Base-by-base conservation (phyloP, 2,888 invertebrate genomes). In the Sinhomidia bicolor region DNA sequence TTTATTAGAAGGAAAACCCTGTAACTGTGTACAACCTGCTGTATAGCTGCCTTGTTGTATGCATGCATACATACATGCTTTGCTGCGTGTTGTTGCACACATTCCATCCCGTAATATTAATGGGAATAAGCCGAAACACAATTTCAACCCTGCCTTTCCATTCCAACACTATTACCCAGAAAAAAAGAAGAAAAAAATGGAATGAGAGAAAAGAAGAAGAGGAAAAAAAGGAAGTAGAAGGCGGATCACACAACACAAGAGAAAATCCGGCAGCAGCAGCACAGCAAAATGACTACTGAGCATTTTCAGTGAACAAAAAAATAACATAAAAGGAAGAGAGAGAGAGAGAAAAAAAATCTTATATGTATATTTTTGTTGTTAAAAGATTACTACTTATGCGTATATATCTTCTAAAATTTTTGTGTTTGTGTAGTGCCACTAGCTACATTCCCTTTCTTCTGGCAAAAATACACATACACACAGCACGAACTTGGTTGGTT, bases 81-180 rank as follows among this genome's bases (percentile, higher is more conserved):
- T 9, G 6, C 68, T 68, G 68, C 68, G 68, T 68, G 68, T 68
- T 68, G 36, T n/a, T 68, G 68, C 47, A 44, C 74, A 78, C 78
- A 54, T 78, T 78, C 57, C n/a, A 41, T 78, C 32, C 54, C 78
- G 36, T 78, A 78, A 78, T 78, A 78, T 78, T 78, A 78, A 78
- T 78, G 78, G 78, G 78, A 78, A 57, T 29, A 78, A 54, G 62
- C 41, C 41, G 57, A 60, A 80, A 80, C 62, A 62, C 80, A 80
- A 80, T 80, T 80, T 80, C 32, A 36, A 57, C 54, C 20, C 54
- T 17, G 78, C 41, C 26, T 80, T 62, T 80, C 60, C 80, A 60
- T 80, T 80, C 60, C 60, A 36, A 9, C 36, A 78, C 74, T 47
- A 44, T 44, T 54, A 78, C 17, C 32, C 57, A n/a, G n/a, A n/a